Percentiles rank a stretch among this genome's conserved stretches.
Conservation (phyloP, 64 coral and sea anemone genomes). For the Actinia equina region DNA sequence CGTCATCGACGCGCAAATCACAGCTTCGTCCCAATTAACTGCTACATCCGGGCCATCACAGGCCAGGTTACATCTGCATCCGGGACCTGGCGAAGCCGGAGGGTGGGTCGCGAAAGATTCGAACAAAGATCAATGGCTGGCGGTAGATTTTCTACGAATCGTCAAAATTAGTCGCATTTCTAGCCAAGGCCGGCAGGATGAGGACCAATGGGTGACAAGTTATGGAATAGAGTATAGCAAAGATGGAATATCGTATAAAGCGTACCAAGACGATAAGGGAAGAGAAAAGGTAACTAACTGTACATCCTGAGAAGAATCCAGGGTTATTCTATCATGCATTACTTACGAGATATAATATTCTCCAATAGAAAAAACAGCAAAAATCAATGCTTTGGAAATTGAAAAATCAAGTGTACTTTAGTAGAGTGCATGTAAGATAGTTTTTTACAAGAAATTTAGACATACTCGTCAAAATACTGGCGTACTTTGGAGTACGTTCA, state of each 20-base stretch:
- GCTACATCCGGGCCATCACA: background rate
- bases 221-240: constrained; percentile 12
- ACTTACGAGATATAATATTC: too few species aligned
- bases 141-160: background rate
- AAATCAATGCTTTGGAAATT: too few species aligned
- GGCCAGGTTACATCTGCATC: constrained; percentile 16
- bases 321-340: too few species aligned
- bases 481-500: too few species aligned
- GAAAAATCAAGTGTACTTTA: too few species aligned
- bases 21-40: constrained; percentile 8
- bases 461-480: too few species aligned
- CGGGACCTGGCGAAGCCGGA: background rate
- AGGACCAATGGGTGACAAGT: constrained; percentile 23
- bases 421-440: too few species aligned
- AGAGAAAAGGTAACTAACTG: background rate
- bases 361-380: too few species aligned
- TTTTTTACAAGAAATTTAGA: too few species aligned
- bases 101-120: constrained; percentile 11
- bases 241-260: background rate
- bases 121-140: constrained; percentile 12
- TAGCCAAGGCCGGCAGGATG: constrained; percentile 5
- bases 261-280: background rate
- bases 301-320: too few species aligned
- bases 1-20: background rate
- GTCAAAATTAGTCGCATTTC: constrained; percentile 8